A percentile compares a stretch with the other conserved stretches of the same genome.
These are phyloP conservation scores for Dorcus hopei DNA, from an alignment of 2,888 invertebrate species.

Conservation along the genomic window DNA sequence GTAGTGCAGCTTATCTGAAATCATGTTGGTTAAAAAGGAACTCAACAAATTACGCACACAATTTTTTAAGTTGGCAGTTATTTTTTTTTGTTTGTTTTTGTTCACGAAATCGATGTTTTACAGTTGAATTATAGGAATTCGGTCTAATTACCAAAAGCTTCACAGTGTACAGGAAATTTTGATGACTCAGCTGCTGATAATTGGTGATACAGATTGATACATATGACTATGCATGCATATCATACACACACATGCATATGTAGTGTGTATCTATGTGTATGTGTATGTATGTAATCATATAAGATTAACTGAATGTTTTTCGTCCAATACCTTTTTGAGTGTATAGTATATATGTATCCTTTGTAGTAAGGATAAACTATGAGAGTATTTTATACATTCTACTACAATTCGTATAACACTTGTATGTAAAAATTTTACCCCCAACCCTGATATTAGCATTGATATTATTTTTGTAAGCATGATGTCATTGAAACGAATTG, in stretches of 20 bases:
- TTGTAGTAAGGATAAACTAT: constrained; percentile 2
- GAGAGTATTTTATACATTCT: constrained; percentile 3
- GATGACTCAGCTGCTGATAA: constrained; percentile 9
- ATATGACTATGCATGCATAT: constrained; percentile 2
- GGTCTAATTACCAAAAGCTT: constrained; percentile 48
- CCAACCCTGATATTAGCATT: too few species aligned
- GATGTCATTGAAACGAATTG: background rate
- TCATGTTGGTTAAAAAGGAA: constrained; percentile 17
- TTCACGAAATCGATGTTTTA: background rate
- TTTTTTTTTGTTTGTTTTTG: background rate
- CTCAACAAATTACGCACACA: constrained; percentile 16
- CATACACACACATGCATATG: too few species aligned
- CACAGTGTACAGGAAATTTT: constrained; percentile 31
- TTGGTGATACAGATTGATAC: constrained; percentile 4
- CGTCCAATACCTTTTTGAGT: constrained; percentile 47
- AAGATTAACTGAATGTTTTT: constrained; percentile 46
- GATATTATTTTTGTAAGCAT: too few species aligned
- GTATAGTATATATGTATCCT: constrained; percentile 39
- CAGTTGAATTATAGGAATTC: constrained; percentile 10
- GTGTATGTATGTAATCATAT: constrained; percentile 32
- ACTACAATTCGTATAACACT: background rate
- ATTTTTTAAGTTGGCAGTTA: background rate
- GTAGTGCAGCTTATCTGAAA: constrained; percentile 39
- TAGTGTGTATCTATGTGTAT: constrained; percentile 9
- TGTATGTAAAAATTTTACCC: too few species aligned